Evolutionary conservation across 2,888 invertebrate genomes (phyloP).

Genomic region (Venusia cambrica): DNA sequence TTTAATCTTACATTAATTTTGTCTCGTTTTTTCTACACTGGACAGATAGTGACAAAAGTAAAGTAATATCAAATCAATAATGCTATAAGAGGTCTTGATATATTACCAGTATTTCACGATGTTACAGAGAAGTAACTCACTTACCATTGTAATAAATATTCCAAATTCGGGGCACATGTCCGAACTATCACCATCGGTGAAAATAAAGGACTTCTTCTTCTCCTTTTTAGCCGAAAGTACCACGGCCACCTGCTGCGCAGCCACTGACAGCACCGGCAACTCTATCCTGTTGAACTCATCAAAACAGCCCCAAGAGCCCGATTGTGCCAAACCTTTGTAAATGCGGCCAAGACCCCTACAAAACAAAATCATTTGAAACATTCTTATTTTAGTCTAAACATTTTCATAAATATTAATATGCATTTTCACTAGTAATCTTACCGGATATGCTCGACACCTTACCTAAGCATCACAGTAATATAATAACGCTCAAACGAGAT

Average conservation of each 20-base stretch:
- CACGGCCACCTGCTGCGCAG: slow-evolving; percentile 97
- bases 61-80: no score
- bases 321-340: slow-evolving; percentile 97
- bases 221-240: slow-evolving; percentile 96
- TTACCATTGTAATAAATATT: slow-evolving; percentile 97
- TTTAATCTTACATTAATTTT: no score
- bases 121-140: no score
- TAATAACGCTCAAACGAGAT: no score
- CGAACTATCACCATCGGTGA: slow-evolving; percentile 96
- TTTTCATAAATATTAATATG: no score
- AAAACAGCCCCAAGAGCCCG: slow-evolving; percentile 98
- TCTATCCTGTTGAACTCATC: slow-evolving; percentile 98
- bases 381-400: not conserved
- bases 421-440: no score
- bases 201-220: slow-evolving; percentile 93
- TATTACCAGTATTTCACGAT: no score
- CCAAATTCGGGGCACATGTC: slow-evolving; percentile 98
- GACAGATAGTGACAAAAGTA: no score
- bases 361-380: slow-evolving; percentile 6
- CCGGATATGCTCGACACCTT: no score
- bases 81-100: no score
- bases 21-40: no score
- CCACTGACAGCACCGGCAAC: slow-evolving; percentile 92
- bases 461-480: no score
- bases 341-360: slow-evolving; percentile 94